Conservation (phyloP, 2,113 vertebrate species). For the Peromyscus polionotus region DNA sequence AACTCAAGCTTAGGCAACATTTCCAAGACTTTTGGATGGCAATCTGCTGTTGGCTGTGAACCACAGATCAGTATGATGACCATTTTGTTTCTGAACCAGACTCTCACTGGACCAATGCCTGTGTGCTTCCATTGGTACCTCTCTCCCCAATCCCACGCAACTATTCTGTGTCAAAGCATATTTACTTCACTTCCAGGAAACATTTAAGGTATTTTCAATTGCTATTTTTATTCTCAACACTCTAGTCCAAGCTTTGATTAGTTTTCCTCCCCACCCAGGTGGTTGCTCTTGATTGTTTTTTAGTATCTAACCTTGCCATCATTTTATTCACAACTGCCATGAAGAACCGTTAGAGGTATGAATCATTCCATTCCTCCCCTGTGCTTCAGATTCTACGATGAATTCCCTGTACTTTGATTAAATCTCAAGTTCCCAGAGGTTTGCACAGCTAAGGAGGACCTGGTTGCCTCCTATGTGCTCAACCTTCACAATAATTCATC, state of each 20-base stretch:
- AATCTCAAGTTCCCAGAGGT: neutral
- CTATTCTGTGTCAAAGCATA: neutral
- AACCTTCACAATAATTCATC: neutral
- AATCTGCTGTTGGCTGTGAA: neutral
- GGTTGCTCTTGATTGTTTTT: neutral
- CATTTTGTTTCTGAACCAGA: neutral
- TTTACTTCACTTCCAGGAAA: neutral
- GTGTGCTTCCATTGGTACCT: too few species aligned
- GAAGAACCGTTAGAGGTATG: neutral
- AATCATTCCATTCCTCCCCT: neutral
- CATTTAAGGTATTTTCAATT: neutral
- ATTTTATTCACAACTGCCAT: neutral
- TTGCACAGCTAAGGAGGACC: neutral
- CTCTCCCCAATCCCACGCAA: accelerated
- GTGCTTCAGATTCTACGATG: neutral
- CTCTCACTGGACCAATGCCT: neutral
- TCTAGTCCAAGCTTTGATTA: neutral
- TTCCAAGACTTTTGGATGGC: neutral
- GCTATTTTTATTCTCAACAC: neutral
- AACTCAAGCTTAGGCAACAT: neutral
- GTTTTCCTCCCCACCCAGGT: neutral
- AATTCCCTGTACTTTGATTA: neutral
- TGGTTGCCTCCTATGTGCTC: neutral
- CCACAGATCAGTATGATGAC: neutral
- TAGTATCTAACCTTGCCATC: neutral